Conservation (phyloP, 2,113 vertebrate species). For the Falcunculus frontatus region DNA sequence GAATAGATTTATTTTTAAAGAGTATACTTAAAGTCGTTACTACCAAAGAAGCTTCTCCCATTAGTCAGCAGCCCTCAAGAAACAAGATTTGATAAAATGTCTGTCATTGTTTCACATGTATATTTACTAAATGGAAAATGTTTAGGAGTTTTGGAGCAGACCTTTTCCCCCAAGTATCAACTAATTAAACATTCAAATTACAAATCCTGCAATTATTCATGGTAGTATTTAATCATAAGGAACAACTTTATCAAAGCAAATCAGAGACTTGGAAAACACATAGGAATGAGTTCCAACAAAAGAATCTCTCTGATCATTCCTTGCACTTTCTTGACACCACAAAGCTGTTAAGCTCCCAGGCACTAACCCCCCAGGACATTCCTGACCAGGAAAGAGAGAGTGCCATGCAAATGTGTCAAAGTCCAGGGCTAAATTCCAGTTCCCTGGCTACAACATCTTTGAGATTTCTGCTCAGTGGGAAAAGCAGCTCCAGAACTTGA, state of each 20-base stretch:
- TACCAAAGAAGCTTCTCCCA: neutral
- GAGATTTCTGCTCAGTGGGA: neutral
- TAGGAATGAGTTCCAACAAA: neutral
- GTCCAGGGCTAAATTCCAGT: neutral
- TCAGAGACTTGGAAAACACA: neutral
- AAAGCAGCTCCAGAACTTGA: neutral
- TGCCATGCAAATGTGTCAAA: neutral
- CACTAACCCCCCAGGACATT: neutral
- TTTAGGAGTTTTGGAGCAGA: neutral
- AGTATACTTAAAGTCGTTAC: neutral
- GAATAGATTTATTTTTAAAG: neutral
- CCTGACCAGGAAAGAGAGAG: neutral
- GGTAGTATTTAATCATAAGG: neutral
- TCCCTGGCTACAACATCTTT: neutral
- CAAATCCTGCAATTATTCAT: neutral
- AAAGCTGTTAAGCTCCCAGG: neutral
- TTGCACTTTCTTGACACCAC: neutral
- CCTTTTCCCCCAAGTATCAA: neutral
- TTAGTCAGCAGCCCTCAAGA: neutral
- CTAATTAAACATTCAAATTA: neutral
- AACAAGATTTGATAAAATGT: neutral
- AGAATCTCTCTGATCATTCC: neutral
- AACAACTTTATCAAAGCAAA: neutral
- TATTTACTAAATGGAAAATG: neutral
- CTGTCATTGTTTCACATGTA: neutral